Evolutionary conservation across 37 sponge, comb jelly and placozoan species (phyloP).

Genomic region (Haliclona indistincta): DNA sequence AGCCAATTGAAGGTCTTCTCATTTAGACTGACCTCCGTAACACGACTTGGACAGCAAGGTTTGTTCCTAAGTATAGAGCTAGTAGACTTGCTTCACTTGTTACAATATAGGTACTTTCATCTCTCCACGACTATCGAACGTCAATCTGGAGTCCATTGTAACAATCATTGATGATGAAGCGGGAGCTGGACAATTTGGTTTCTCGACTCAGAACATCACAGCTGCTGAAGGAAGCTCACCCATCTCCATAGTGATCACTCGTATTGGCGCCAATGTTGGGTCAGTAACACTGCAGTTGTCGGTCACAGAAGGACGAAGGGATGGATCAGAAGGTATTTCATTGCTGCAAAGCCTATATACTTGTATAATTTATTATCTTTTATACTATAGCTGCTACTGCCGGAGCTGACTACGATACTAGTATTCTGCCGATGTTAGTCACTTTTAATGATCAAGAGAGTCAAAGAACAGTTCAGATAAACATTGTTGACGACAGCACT

Average conservation of each 20-base stretch:
- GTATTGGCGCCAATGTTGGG: conserved; percentile 47
- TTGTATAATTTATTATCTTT: neutral
- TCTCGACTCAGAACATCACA: conserved; percentile 25
- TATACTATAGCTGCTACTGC: conserved; percentile 17
- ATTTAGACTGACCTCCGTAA: conserved; percentile 52
- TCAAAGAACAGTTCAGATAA: conserved; percentile 19
- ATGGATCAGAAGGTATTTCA: neutral
- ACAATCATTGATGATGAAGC: conserved; percentile 76
- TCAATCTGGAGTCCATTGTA: conserved; percentile 20
- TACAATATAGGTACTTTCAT: conserved; percentile 2
- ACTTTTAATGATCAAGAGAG: conserved; percentile 52
- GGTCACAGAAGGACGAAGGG: conserved; percentile 18
- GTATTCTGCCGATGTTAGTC: conserved; percentile 14
- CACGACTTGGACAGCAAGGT: neutral
- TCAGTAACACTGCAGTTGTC: conserved; percentile 29
- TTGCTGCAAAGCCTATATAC: conserved; percentile 1
- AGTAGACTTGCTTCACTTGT: neutral
- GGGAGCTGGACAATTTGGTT: conserved; percentile 65
- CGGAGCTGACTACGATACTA: conserved; percentile 37
- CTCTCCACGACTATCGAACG: conserved; percentile 57
- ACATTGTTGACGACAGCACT: conserved; percentile 63
- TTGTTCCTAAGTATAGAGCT: neutral
- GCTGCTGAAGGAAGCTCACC: conserved; percentile 33
- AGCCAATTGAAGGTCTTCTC: conserved; percentile 57
- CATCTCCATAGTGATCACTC: conserved; percentile 9